Percentiles rank a stretch among this genome's conserved stretches.
phyloP scores from a whole-genome alignment of 2,797 vertebrate species.

The Coluber constrictor region DNA sequence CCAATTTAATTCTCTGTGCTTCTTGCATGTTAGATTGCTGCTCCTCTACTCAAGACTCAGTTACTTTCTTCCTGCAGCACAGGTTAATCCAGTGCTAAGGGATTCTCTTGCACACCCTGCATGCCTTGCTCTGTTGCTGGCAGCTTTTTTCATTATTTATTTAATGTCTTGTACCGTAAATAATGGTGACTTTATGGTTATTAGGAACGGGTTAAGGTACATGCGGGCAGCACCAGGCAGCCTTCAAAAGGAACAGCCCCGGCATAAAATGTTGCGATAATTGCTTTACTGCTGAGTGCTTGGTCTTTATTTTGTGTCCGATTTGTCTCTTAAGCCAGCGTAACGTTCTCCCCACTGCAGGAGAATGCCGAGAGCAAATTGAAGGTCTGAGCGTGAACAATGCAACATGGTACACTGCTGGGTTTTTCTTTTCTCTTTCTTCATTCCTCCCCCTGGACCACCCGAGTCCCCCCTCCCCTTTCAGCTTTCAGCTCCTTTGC shows the following conservation, averaged over 20 bases:
- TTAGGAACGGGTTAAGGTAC: conserved; percentile 98
- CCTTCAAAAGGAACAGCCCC: conserved; percentile 89
- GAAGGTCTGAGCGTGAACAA: conserved; percentile 99
- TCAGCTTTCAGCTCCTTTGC: conserved; percentile 50
- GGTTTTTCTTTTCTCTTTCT: conserved; percentile 83
- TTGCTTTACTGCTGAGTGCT: conserved; percentile 99
- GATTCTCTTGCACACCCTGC: conserved; percentile 63
- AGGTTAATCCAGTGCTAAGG: conserved; percentile 61
- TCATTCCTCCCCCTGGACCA: conserved; percentile 75
- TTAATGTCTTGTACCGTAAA: conserved; percentile 99
- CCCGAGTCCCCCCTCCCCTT: conserved; percentile 76
- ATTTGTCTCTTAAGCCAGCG: conserved; percentile 99
- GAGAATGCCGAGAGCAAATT: conserved; percentile 99
- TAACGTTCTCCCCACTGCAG: conserved; percentile 97
- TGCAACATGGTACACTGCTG: conserved; percentile 96
- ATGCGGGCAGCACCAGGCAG: conserved; percentile 84
- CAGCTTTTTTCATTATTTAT: conserved; percentile 83
- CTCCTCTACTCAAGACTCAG: background rate
- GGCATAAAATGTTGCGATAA: conserved; percentile 98
- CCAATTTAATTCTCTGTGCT: conserved; percentile 30
- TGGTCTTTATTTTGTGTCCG: conserved; percentile 92
- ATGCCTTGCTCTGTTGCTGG: conserved; percentile 64
- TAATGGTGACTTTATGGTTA: conserved; percentile 99
- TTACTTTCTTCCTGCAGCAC: conserved; percentile 39
- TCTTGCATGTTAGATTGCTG: background rate